phyloP scores from a whole-genome alignment of 2,888 invertebrate genomes.

The Chalcis sispes region DNA sequence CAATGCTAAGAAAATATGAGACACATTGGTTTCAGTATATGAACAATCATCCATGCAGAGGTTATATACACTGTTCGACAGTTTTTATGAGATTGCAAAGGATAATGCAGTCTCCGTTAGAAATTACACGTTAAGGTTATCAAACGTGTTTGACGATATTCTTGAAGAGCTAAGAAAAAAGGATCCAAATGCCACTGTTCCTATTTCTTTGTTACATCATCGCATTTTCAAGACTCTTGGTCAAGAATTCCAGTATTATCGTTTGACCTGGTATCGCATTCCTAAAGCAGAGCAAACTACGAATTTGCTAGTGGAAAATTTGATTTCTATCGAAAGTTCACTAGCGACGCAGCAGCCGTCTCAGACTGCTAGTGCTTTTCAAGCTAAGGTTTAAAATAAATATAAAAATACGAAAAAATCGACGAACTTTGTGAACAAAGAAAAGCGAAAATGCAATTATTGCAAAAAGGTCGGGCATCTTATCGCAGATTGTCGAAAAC shows the following conservation, averaged over 20 bases:
- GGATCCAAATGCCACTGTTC: slow-evolving; percentile 54
- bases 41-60: slow-evolving; percentile 57
- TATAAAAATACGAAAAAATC: not conserved
- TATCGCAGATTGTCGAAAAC: slow-evolving; percentile 53
- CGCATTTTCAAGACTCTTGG: slow-evolving; percentile 60
- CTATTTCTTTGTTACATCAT: slow-evolving; percentile 59
- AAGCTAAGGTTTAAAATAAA: slow-evolving; percentile 44
- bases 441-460: slow-evolving; percentile 55
- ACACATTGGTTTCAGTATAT: no score
- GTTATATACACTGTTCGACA: slow-evolving; percentile 59
- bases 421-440: slow-evolving; percentile 1
- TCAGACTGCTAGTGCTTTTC: slow-evolving; percentile 53
- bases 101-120: slow-evolving; percentile 53
- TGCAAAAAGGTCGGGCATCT: slow-evolving; percentile 58
- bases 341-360: slow-evolving; percentile 21
- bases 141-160: slow-evolving; percentile 59
- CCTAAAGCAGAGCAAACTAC: slow-evolving; percentile 58
- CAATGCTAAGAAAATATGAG: no score
- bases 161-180: slow-evolving; percentile 54
- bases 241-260: slow-evolving; percentile 58
- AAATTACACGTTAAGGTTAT: slow-evolving; percentile 36
- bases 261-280: slow-evolving; percentile 59
- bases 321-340: slow-evolving; percentile 58
- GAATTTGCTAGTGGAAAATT: slow-evolving; percentile 57
- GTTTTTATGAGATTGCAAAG: slow-evolving; percentile 54